Base-by-base conservation (phyloP, 2,797 vertebrate genomes). In the Enteromius argenteus region DNA sequence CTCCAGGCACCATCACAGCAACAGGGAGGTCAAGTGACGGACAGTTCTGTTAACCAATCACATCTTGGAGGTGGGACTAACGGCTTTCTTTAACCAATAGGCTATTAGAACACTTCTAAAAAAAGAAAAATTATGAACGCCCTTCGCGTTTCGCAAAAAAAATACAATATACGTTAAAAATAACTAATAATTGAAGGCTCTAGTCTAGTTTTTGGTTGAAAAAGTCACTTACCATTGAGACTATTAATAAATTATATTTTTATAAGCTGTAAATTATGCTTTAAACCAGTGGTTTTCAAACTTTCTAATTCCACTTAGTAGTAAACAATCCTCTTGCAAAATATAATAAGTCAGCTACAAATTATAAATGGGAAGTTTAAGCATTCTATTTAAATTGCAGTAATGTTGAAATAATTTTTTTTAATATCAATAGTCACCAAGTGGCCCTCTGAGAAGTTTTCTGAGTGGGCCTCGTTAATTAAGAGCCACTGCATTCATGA, bases 11-110 rank as follows among this genome's bases (percentile, higher is more conserved):
- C 79, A 27, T 85, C 64, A 76, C 76, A 84, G 35, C 78, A 72
- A 67, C 77, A 79, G 80, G 86, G 84, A 89, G 89, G 89, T 80
- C 85, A 42, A 30, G 46, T 87, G 87, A 93, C 30, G 27, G 90
- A 85, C 92, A 84, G 85, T 7, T 9, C 23, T 15, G 4, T 0
- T 19, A 78, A 42, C 94, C 46, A 94, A 94, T 93, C 83, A 76
- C 67, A 44, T 51, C 9, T 32, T 46, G 21, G 2, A 46, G 76
- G 76, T n/a, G 42, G 87, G 73, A 58, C 76, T 46, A 42, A 37
- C 0, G 0, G 37, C 4, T 4, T 10, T 10, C 42, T 49, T 51
- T 4, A 39, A 53, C 81, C 85, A 86, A 80, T 75, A 19, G 15
- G 13, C 8, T 71, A 19, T 15, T 44, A 6, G 13, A 4, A 60